Percentiles rank a stretch among this genome's conserved stretches.
These are phyloP conservation scores for Parnassius orleans DNA, from an alignment of 2,888 invertebrate genomes.

Conservation along the genomic window DNA sequence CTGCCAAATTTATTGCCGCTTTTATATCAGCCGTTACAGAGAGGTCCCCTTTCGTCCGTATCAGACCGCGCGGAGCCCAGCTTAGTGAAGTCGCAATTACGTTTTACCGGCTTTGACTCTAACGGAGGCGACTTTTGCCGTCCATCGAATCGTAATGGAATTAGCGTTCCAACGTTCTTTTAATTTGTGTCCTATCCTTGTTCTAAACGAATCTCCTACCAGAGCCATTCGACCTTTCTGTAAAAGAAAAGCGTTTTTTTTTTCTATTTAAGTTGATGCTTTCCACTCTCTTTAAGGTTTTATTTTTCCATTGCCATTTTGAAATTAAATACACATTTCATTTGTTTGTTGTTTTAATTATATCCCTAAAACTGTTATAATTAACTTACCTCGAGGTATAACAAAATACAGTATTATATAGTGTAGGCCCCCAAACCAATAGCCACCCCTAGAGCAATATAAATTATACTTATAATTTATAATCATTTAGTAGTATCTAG, in stretches of 20 bases:
- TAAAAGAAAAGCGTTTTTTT: slow-evolving; percentile 28
- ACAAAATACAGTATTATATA: too few relatives aligned
- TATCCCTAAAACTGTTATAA: too few relatives aligned
- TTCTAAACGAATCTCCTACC: slow-evolving; percentile 61
- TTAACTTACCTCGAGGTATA: too few relatives aligned
- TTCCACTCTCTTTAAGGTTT: slow-evolving; percentile 15
- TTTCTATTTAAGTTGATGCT: slow-evolving; percentile 25
- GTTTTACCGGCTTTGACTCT: slow-evolving; percentile 77
- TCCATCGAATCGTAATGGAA: slow-evolving; percentile 80
- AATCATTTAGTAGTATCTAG: too few relatives aligned
- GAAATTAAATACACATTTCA: slow-evolving; percentile 4
- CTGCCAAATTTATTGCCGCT: slow-evolving; percentile 81
- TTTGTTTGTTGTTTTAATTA: too few relatives aligned
- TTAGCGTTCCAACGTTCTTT: slow-evolving; percentile 77
- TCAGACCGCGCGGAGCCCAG: slow-evolving; percentile 74
- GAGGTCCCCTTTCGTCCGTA: slow-evolving; percentile 77
- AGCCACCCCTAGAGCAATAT: too few relatives aligned
- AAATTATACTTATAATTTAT: too few relatives aligned
- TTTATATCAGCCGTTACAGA: slow-evolving; percentile 79
- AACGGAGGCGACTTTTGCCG: slow-evolving; percentile 76
- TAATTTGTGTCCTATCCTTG: slow-evolving; percentile 73
- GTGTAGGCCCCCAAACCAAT: too few relatives aligned
- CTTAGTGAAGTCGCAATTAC: slow-evolving; percentile 80
- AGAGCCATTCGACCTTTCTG: slow-evolving; percentile 32
- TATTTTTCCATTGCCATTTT: slow-evolving; percentile 11